Evolutionary conservation across 2,888 invertebrate genomes (phyloP), one percentile per base, ranked within the genome.

Genomic region (Laspeyria flexula): DNA sequence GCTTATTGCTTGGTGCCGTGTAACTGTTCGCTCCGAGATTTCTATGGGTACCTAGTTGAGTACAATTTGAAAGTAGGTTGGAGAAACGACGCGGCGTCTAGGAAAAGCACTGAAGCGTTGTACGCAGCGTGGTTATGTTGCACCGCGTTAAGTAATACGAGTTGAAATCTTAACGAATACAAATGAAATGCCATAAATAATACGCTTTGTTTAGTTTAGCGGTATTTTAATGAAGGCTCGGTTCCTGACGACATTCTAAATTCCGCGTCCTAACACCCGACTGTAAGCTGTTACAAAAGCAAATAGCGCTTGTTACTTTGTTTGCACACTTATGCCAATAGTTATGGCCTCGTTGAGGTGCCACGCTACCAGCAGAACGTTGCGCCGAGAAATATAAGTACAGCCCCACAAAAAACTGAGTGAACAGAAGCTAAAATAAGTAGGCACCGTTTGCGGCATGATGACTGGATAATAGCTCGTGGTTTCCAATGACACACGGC

Each of bases 301-400:
- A 84, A 85, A 86, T 79, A 85, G 62, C 64, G 70, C 74, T 60
- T 66, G 75, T 77, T 73, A 69, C 71, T 63, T 67, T 88, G 80
- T 90, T 90, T 88, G 77, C 72, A 65, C 71, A 64, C 65, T 79
- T 77, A 73, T 67, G 77, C 81, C 75, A 83, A 86, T 80, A 88
- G 63, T 61, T 65, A 66, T 79, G 86, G 82, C 88, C 87, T 81
- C 84, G 75, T 77, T 85, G 77, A 73, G 77, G 76, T 79, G 79
- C 77, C 75, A 6, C 66, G 67, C 65, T 69, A 67, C 71, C 74
- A 70, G 68, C 67, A 70, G 48, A 60, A 69, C 52, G 56, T 55
- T 48, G 42, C 55, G 42, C 45, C 53, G 30, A 60, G 49, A 51
- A 55, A 52, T 60, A 53, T 50, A 58, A 53, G 43, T 60, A 59